phyloP scores from a whole-genome alignment of 2,888 invertebrate genomes.

The Dioctria linearis region DNA sequence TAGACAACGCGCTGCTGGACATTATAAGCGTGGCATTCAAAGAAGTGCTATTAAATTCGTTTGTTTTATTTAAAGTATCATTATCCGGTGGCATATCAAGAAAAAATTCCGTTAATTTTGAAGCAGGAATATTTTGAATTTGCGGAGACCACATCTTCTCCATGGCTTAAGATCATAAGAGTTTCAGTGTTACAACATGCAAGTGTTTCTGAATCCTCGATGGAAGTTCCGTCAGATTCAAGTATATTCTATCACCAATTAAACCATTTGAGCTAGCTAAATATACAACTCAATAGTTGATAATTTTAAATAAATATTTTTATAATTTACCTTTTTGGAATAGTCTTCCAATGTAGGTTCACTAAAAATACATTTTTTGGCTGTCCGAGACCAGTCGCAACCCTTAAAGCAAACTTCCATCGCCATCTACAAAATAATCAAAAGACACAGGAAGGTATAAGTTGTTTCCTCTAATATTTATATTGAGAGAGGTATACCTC shows the following conservation, averaged over 20 bases:
- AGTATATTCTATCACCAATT: neutral
- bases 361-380: neutral
- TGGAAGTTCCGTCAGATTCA: neutral
- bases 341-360: too few species aligned
- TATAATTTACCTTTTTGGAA: too few species aligned
- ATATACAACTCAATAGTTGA: too few species aligned
- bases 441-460: too few species aligned
- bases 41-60: too few species aligned
- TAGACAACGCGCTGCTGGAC: neutral
- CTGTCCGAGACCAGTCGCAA: neutral
- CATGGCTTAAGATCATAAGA: neutral
- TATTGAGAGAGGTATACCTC: too few species aligned
- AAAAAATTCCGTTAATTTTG: neutral
- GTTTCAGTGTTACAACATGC: neutral
- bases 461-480: too few species aligned
- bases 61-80: too few species aligned
- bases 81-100: neutral
- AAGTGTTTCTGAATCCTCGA: neutral
- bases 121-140: too few species aligned
- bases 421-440: neutral
- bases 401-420: neutral
- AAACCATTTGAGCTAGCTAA: neutral
- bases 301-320: too few species aligned
- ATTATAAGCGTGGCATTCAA: neutral
- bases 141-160: too few species aligned